Evolutionary conservation across 1,140 invertebrate genomes (phyloP), one percentile per base, ranked within the genome.

Genomic region (Cydia fagiglandana): DNA sequence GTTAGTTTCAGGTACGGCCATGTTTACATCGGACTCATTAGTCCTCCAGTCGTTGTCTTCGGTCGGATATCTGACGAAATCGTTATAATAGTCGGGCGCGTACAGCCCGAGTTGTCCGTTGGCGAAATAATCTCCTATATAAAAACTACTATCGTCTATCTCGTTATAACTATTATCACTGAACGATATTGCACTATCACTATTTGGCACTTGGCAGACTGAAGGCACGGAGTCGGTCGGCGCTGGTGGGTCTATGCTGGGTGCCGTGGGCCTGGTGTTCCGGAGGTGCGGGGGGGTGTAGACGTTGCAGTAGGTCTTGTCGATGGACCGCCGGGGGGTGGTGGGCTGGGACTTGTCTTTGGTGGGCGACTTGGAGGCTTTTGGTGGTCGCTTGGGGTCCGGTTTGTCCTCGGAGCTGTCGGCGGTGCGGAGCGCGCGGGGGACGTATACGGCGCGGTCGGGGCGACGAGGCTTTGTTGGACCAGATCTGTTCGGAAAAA

Each of bases 391-490:
- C 56, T 86, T 83, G 24, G 78, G 73, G 75, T 77, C 83, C 12
- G 81, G 75, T 75, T 87, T 87, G 64, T 91, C 91, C 2, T 83
- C 68, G 34, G 77, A 45, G 75, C 87, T 90, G 78, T 94, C 94
- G 53, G 92, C 85, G 79, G 93, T 93, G 73, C 96, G 93, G 76
- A 95, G 91, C 77, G 95, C 95, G 82, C 95, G 93, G 77, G 96
- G 96, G 24, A 97, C 95, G 91, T 97, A 97, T 47, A 97, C 94
- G 6, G 96, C 96, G 5, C 95, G 94, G 88, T 97, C 96, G 74
- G 96, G 96, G 81, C 96, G 94, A 75, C 94, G 94, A 77, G 95
- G 88, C 75, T 90, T 93, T 66, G 87, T 80, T 66, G 89, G 84
- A 20, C 86, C 85, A 78, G 88, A 85, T 81, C 90, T 92, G 84